Conservation (phyloP, 2,797 vertebrate species). For the Petrocephalus schoutedeni region DNA sequence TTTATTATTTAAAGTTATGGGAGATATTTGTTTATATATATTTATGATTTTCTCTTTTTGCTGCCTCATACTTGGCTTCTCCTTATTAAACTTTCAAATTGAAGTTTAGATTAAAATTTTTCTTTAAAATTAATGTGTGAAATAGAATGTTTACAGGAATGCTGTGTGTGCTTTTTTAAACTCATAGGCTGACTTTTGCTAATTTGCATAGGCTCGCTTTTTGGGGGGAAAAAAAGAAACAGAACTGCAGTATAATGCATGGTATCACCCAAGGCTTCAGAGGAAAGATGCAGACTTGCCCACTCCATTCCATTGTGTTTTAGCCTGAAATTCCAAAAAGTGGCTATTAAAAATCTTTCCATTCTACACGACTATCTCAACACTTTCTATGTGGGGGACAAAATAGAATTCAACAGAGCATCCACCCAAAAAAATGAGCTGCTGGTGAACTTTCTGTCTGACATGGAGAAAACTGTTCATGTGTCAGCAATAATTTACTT, state of each 20-base stretch:
- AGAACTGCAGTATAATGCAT: background rate
- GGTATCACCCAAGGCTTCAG: background rate
- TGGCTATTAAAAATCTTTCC: background rate
- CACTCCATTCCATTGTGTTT: background rate
- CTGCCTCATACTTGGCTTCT: background rate
- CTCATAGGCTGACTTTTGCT: conserved; percentile 1
- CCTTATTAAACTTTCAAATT: background rate
- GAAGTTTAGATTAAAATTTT: background rate
- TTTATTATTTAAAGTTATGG: background rate
- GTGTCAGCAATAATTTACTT: background rate
- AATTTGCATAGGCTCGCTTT: background rate
- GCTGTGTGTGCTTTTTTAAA: conserved; percentile 3
- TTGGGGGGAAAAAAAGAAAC: background rate
- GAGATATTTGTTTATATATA: background rate
- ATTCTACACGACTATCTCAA: background rate
- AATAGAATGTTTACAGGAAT: background rate
- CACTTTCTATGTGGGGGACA: background rate
- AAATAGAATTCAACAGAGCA: background rate
- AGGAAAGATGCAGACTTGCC: background rate
- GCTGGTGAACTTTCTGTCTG: background rate
- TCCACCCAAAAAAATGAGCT: background rate
- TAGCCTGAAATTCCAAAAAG: background rate
- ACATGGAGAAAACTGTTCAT: background rate
- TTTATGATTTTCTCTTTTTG: background rate
- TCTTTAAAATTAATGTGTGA: background rate